These are phyloP conservation scores for Callosobruchus maculatus DNA, from an alignment of 2,888 invertebrate genomes.

Conservation along the genomic window DNA sequence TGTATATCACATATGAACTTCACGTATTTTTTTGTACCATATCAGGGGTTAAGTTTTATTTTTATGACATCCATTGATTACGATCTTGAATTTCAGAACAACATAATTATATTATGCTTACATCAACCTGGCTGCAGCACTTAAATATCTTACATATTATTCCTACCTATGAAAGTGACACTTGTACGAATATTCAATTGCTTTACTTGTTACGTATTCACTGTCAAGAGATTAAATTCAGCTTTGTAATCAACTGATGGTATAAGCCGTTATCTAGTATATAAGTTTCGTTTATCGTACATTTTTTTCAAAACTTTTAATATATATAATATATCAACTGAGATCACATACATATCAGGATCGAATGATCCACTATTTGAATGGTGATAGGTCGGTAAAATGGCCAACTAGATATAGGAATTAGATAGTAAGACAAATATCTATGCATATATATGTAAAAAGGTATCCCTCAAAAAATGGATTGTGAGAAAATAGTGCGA, in stretches of 20 bases:
- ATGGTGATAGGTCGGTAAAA: constrained; percentile 43
- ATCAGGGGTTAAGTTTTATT: background rate
- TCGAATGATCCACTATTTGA: constrained; percentile 45
- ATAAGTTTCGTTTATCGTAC: constrained; percentile 4
- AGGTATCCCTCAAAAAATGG: background rate
- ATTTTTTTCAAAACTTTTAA: constrained; percentile 13
- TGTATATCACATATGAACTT: background rate
- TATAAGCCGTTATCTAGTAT: background rate
- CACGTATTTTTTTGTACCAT: background rate
- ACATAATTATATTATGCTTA: no score
- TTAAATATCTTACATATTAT: no score
- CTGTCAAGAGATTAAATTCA: background rate
- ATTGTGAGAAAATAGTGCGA: background rate
- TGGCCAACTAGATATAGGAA: constrained; percentile 26
- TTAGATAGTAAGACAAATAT: constrained; percentile 6
- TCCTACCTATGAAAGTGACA: no score
- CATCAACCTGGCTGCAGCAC: no score
- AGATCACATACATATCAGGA: constrained; percentile 53
- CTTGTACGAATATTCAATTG: no score
- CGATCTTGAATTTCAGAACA: no score
- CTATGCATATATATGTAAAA: background rate
- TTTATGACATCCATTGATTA: background rate
- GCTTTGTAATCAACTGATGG: background rate
- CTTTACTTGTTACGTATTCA: no score
- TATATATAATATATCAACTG: constrained; percentile 46